A percentile compares a stretch with the other conserved stretches of the same genome.
phyloP scores from a whole-genome alignment of 2,888 invertebrate species.

The Oscheius onirici region DNA sequence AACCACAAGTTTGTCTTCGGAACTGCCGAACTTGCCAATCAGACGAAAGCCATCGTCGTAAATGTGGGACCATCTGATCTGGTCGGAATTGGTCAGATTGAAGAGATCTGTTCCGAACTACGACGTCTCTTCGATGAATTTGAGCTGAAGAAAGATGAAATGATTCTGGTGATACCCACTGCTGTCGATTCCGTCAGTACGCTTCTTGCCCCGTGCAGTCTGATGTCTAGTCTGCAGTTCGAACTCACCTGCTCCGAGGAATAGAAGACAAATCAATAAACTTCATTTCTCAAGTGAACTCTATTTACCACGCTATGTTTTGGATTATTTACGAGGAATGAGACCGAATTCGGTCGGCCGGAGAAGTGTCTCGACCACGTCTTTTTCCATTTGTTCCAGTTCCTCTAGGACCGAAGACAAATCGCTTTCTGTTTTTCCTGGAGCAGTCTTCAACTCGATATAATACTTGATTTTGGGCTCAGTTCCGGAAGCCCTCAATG shows the following conservation, averaged over 20 bases:
- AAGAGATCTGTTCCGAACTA: background rate
- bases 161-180: background rate
- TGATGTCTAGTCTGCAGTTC: background rate
- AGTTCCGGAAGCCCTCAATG: slow-evolving; percentile 93
- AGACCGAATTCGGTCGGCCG: slow-evolving; percentile 64
- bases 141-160: background rate
- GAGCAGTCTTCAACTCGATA: slow-evolving; percentile 79
- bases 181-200: background rate
- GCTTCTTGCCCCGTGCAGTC: background rate
- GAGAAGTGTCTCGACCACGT: slow-evolving; percentile 64
- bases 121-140: slow-evolving; percentile 10
- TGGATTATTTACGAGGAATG: slow-evolving; percentile 54
- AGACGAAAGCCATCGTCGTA: background rate
- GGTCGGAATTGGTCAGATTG: background rate
- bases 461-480: slow-evolving; percentile 99
- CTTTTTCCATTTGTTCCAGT: slow-evolving; percentile 61
- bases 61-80: background rate
- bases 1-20: background rate
- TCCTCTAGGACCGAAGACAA: slow-evolving; percentile 57
- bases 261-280: background rate
- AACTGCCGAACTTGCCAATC: background rate
- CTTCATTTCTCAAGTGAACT: slow-evolving; percentile 14
- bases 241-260: background rate
- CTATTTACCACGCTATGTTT: slow-evolving; percentile 13
- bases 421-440: slow-evolving; percentile 66